Conservation (phyloP, 1,140 invertebrate species). For the Contarinia nasturtii region DNA sequence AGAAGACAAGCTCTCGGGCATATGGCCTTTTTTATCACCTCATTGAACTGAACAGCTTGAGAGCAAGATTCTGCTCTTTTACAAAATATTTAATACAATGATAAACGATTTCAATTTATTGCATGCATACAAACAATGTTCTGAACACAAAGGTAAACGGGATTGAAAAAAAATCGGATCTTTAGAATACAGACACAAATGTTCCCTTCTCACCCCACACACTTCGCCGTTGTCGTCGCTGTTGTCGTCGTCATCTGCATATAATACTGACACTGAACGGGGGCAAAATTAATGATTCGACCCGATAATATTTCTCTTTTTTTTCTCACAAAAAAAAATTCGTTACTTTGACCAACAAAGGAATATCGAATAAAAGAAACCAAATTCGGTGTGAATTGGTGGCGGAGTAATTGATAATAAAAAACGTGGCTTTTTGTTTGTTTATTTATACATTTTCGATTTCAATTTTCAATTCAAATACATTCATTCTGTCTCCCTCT, state of each 20-base stretch:
- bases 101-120: constrained; percentile 1
- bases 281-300: not conserved
- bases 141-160: not conserved
- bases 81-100: constrained; percentile 1
- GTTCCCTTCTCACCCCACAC: not conserved
- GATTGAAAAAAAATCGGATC: not conserved
- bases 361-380: too few species aligned
- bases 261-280: not conserved
- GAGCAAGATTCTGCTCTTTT: too few species aligned
- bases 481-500: too few species aligned
- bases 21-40: too few species aligned
- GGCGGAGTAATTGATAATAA: too few species aligned
- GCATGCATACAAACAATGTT: not conserved
- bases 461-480: too few species aligned
- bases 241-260: not conserved
- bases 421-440: too few species aligned
- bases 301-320: not conserved
- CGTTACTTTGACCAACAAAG: too few species aligned
- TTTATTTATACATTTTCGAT: too few species aligned
- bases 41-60: too few species aligned
- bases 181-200: not conserved
- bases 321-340: not conserved
- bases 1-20: too few species aligned
- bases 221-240: not conserved
- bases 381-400: too few species aligned